These are phyloP conservation scores for Tigriopus japonicus DNA, from an alignment of 1,140 invertebrate genomes.

Conservation along the genomic window DNA sequence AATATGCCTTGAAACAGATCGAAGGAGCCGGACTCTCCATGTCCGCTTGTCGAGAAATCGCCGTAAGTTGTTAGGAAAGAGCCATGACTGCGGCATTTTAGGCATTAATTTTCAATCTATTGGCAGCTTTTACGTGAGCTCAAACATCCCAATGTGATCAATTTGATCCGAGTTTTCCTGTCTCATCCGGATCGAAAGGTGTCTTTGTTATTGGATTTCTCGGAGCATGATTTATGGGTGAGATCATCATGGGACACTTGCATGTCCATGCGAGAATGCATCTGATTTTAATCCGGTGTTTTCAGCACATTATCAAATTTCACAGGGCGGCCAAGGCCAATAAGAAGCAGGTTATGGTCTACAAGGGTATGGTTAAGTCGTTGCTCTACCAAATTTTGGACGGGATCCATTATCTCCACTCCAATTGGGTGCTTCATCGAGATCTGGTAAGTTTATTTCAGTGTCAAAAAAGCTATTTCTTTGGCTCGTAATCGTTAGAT, in stretches of 20 bases:
- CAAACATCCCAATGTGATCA: constrained; percentile 96
- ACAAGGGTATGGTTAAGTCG: constrained; percentile 95
- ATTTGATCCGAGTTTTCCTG: constrained; percentile 86
- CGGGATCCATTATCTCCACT: constrained; percentile 98
- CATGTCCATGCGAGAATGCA: too few relatives aligned
- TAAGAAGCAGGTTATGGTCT: constrained; percentile 88
- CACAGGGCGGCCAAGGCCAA: constrained; percentile 95
- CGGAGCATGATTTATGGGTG: constrained; percentile 97
- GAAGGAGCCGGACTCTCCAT: constrained; percentile 97
- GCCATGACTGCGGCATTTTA: too few relatives aligned
- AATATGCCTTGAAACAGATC: constrained; percentile 97
- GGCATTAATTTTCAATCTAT: constrained; percentile 23
- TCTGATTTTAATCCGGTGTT: constrained; percentile 17
- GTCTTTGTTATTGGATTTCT: constrained; percentile 96
- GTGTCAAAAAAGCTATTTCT: background rate
- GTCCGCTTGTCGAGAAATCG: constrained; percentile 98
- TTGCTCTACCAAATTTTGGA: constrained; percentile 95
- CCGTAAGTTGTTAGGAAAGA: too few relatives aligned
- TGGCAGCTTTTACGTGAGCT: constrained; percentile 76
- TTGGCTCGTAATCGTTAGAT: constrained; percentile 5
- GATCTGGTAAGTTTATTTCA: constrained; percentile 63
- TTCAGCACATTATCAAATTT: constrained; percentile 94
- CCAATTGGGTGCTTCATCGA: constrained; percentile 97
- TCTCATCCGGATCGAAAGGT: constrained; percentile 94
- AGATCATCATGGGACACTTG: constrained; percentile 19